These are phyloP conservation scores for Ormyrus labotus DNA, from an alignment of 2,888 invertebrate species.

Conservation along the genomic window DNA sequence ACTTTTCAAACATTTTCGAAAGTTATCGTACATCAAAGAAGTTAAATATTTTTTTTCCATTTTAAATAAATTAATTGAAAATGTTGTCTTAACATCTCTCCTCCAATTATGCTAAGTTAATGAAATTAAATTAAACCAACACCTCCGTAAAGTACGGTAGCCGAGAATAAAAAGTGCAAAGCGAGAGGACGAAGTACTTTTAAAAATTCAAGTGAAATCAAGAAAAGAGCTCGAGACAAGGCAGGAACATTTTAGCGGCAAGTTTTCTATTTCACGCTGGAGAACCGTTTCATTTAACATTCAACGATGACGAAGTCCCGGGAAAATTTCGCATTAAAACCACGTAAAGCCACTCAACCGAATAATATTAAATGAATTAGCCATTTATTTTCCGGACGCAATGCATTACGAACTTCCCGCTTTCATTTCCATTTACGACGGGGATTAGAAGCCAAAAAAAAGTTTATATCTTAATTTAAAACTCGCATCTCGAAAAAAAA, in stretches of 20 bases:
- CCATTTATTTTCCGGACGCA: constrained; percentile 17
- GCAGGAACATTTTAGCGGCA: constrained; percentile 26
- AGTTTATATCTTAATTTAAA: no score
- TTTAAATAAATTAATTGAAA: no score
- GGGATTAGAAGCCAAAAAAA: no score
- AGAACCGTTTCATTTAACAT: constrained; percentile 28
- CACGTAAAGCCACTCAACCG: constrained; percentile 20
- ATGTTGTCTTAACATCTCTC: no score
- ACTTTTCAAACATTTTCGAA: no score
- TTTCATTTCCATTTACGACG: no score
- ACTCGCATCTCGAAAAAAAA: no score
- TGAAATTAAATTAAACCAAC: constrained; percentile 21
- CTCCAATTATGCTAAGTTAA: neutral
- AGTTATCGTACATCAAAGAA: no score
- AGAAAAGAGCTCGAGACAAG: constrained; percentile 30
- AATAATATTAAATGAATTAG: constrained; percentile 24
- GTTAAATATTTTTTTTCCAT: no score
- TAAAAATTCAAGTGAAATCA: constrained; percentile 41
- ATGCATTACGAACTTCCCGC: neutral
- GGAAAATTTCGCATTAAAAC: constrained; percentile 25
- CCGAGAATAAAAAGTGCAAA: neutral
- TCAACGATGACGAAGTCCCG: constrained; percentile 20
- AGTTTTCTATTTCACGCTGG: constrained; percentile 21
- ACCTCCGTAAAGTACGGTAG: neutral
- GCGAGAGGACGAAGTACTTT: constrained; percentile 4